Evolutionary conservation across 2,113 vertebrate genomes (phyloP).

Genomic region (Saiga tatarica): DNA sequence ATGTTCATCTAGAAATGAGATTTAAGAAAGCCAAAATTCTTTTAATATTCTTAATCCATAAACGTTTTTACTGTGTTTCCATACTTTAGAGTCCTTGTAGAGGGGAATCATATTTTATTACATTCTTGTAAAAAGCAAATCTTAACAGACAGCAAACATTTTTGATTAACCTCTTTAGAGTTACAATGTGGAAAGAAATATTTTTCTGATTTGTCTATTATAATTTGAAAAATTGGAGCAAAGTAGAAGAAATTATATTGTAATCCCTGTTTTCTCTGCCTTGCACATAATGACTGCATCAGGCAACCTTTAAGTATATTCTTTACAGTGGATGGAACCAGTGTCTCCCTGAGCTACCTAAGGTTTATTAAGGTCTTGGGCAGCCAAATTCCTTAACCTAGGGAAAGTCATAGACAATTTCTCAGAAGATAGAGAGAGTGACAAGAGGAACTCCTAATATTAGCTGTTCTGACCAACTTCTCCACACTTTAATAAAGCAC

Average conservation of each 20-base stretch:
- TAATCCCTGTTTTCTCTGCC: background rate
- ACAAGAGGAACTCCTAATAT: background rate
- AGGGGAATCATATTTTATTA: background rate
- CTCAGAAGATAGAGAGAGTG: constrained; percentile 22
- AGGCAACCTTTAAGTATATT: background rate
- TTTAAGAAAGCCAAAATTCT: background rate
- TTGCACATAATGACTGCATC: background rate
- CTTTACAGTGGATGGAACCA: background rate
- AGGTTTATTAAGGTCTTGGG: constrained; percentile 50
- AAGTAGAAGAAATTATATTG: background rate
- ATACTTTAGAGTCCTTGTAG: background rate
- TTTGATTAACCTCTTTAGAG: background rate
- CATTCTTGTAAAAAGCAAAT: background rate
- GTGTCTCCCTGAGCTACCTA: constrained; percentile 18
- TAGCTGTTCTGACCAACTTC: background rate
- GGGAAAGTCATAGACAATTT: background rate
- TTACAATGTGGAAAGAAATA: background rate
- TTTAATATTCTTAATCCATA: background rate
- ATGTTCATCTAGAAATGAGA: background rate
- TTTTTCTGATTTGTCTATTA: background rate
- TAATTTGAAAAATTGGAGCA: constrained; percentile 24
- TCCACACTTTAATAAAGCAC: background rate
- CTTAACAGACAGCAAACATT: background rate
- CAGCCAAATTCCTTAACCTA: constrained; percentile 46
- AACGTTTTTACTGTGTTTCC: background rate